A percentile compares a stretch with the other conserved stretches of the same genome.
Conservation (phyloP, 2,888 invertebrate genomes). For the Synergus itoensis region DNA sequence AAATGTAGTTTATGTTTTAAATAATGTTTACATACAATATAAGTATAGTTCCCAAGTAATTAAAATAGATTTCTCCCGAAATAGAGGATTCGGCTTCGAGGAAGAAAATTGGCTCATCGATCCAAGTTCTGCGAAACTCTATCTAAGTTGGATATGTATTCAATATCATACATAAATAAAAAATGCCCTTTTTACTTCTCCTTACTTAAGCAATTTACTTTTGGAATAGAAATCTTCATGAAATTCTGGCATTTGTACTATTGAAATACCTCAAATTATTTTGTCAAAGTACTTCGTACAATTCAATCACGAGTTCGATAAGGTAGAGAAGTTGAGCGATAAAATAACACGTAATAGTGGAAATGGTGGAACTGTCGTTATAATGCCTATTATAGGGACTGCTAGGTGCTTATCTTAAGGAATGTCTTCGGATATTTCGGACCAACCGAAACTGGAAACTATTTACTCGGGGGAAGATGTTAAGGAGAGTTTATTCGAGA, state of each 20-base stretch:
- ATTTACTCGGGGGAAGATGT: slow-evolving; percentile 71
- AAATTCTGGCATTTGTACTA: no score
- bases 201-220: no score
- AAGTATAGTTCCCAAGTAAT: background rate
- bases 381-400: slow-evolving; percentile 12
- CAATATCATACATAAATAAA: background rate
- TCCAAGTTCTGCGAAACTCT: background rate
- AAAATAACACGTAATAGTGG: slow-evolving; percentile 27
- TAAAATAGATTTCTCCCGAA: slow-evolving; percentile 5
- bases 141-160: background rate
- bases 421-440: slow-evolving; percentile 52
- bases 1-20: background rate
- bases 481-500: slow-evolving; percentile 67
- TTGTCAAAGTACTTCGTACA: background rate
- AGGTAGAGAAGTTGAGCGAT: slow-evolving; percentile 12
- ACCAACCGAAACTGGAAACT: slow-evolving; percentile 67
- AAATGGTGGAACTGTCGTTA: slow-evolving; percentile 2
- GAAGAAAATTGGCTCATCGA: slow-evolving; percentile 14
- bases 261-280: no score
- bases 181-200: background rate
- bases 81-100: slow-evolving; percentile 1
- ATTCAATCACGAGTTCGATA: background rate
- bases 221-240: no score
- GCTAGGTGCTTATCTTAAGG: slow-evolving; percentile 23
- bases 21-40: background rate